Base-by-base conservation (phyloP, 1,140 invertebrate species). In the Xylocopa sonorina region DNA sequence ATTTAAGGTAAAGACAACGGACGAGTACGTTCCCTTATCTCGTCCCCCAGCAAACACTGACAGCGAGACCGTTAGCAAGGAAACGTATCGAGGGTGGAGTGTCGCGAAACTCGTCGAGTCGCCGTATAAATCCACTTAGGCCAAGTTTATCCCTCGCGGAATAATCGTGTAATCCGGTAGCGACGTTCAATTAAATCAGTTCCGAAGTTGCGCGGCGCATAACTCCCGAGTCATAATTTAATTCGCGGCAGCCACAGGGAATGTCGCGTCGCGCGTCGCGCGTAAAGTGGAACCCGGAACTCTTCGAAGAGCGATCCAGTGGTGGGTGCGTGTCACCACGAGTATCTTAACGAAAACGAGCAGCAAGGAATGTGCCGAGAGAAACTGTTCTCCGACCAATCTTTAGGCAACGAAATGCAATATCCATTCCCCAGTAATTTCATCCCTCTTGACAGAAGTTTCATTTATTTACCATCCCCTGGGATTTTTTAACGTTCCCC, bases 161-260 rank as follows among this genome's bases (percentile, higher is more conserved):
- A 53, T 78, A 78, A 78, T 78, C 77, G 48, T 55, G 58, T 78
- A 78, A 78, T 78, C 68, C 50, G 57, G 38, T 55, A n/a, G 48
- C 48, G 46, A 57, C 58, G 68, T 73, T 73, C 68, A 73, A 78
- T 78, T 73, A 73, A 78, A 73, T 78, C 57, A 73, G 21, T 50
- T 64, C 50, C 38, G 24, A 78, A 78, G 38, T 78, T 73, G 16
- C 46, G 9, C 38, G 41, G 46, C 27, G 34, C 57, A 29, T 46
- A 63, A 55, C 58, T 48, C 69, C n/a, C 58, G 68, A 72, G 48
- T 78, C 69, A 63, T 78, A 78, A 78, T 73, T 73, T 73, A 78
- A 78, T 78, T 12, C n/a, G 29, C 18, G 34, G 5, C 32, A 74
- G 46, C 32, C 38, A 10, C 14, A 16, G 21, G 34, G 29, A 24